These are phyloP conservation scores for Lysandra bellargus DNA, from an alignment of 2,888 invertebrate genomes.

Conservation along the genomic window DNA sequence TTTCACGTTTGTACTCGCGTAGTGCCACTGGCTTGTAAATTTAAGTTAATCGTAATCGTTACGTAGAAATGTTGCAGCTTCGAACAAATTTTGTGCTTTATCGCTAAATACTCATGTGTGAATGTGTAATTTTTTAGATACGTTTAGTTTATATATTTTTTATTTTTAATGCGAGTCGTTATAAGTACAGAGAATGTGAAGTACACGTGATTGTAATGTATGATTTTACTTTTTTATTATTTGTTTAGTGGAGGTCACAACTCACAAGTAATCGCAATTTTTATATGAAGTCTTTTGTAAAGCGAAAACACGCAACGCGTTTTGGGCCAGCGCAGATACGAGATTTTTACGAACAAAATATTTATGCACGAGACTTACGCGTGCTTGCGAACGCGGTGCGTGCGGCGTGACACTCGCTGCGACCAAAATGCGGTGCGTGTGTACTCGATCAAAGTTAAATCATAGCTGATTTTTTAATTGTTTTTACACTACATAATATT, in stretches of 20 bases:
- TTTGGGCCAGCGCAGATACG: slow-evolving; percentile 44
- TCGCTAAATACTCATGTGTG: slow-evolving; percentile 79
- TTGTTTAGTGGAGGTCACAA: slow-evolving; percentile 56
- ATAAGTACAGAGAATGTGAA: slow-evolving; percentile 72
- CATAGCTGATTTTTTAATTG: slow-evolving; percentile 42
- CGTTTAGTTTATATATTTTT: slow-evolving; percentile 59
- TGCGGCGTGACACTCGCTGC: background rate
- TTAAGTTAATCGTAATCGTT: slow-evolving; percentile 53
- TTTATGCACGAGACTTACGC: background rate
- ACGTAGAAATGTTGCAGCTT: slow-evolving; percentile 77
- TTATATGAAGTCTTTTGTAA: slow-evolving; percentile 43
- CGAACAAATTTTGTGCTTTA: slow-evolving; percentile 78
- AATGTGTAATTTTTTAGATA: slow-evolving; percentile 70
- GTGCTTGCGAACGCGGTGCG: background rate
- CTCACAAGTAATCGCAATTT: slow-evolving; percentile 55
- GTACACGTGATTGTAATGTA: slow-evolving; percentile 76
- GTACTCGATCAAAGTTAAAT: slow-evolving; percentile 42
- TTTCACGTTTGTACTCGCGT: slow-evolving; percentile 66
- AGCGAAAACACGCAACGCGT: slow-evolving; percentile 52
- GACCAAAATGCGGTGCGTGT: slow-evolving; percentile 44
- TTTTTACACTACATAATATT: slow-evolving; percentile 46
- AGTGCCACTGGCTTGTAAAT: slow-evolving; percentile 75
- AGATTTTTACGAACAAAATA: slow-evolving; percentile 8
- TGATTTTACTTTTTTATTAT: slow-evolving; percentile 61
- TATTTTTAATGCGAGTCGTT: slow-evolving; percentile 66